Base-by-base conservation (phyloP, 2,888 invertebrate species). In the Elgonia sp. region DNA sequence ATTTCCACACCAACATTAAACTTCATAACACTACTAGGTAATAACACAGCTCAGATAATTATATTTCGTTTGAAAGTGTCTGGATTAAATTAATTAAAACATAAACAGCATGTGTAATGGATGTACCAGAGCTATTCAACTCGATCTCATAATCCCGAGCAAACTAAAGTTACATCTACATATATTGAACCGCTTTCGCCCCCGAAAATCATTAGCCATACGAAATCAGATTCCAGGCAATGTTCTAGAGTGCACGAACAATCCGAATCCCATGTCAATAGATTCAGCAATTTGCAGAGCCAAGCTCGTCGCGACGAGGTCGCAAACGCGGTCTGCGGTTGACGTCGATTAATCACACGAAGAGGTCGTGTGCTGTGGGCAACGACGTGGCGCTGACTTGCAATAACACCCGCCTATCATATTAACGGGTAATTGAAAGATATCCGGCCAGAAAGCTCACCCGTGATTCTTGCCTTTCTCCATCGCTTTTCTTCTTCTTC, bases 351-450 rank as follows among this genome's bases (percentile, higher is more conserved):
- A 94, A 94, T 94, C 94, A 93, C 92, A 93, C 92, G 79, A 84
- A 73, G 86, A 79, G 84, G 88, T 85, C 90, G 91, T 92, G 93
- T 91, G 93, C 93, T 93, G 94, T 89, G 92, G 92, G 92, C 91
- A 94, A 94, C 94, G 94, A 94, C 93, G 93, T 91, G 89, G 91
- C 92, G 93, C 93, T 94, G 94, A 94, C 94, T 94, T 93, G 94
- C 94, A 94, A 91, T 91, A 92, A 92, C 90, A 89, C 89, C 92
- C 92, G 92, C 93, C 93, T 93, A 93, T 94, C 94, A 93, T 93
- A 94, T 94, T 93, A 94, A 92, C 93, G 92, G 92, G 91, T 94
- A 94, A 94, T 94, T 94, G 94, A 94, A 94, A 94, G 94, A 94
- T 94, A 94, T 94, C 94, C 94, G 93, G 92, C 91, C 92, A 92